A percentile compares a stretch with the other conserved stretches of the same genome.
phyloP scores from a whole-genome alignment of 2,797 vertebrate genomes.

The Neosilurus hyrtlii region DNA sequence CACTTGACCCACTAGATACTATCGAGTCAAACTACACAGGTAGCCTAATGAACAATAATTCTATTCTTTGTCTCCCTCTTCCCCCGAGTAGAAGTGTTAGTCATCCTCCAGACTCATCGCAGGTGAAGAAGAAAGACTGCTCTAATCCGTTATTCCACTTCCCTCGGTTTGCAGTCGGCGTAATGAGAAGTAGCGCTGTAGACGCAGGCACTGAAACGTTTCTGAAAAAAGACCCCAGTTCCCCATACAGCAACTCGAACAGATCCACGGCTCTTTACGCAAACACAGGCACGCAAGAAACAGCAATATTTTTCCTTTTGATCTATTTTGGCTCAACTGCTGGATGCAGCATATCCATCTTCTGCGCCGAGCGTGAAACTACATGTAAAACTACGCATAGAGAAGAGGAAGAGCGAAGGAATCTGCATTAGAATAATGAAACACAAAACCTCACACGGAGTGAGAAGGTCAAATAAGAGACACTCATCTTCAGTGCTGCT shows the following conservation, averaged over 20 bases:
- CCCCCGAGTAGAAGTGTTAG: not conserved
- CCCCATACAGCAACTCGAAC: not conserved
- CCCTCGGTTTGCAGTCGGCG: not conserved
- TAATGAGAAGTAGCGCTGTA: constrained; percentile 9
- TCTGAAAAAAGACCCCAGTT: constrained; percentile 8
- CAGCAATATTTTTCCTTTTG: constrained; percentile 25
- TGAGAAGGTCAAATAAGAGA: constrained; percentile 6
- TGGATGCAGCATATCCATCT: not conserved
- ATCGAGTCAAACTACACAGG: not conserved
- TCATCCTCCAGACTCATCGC: constrained; percentile 10
- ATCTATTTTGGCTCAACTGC: constrained; percentile 24
- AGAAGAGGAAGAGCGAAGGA: not conserved
- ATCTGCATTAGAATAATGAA: not conserved
- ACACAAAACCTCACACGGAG: not conserved
- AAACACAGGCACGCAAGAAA: constrained; percentile 14
- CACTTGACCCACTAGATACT: not conserved
- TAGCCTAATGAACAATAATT: constrained; percentile 7
- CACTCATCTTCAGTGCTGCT: not conserved
- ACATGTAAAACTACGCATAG: not conserved
- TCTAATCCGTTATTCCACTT: constrained; percentile 10
- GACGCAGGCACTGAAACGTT: not conserved
- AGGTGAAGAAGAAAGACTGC: not conserved
- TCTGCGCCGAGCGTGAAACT: not conserved
- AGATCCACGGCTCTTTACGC: not conserved
- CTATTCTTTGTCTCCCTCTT: not conserved